Base-by-base conservation (phyloP, 1,140 invertebrate species). In the Chlorops oryzae region DNA sequence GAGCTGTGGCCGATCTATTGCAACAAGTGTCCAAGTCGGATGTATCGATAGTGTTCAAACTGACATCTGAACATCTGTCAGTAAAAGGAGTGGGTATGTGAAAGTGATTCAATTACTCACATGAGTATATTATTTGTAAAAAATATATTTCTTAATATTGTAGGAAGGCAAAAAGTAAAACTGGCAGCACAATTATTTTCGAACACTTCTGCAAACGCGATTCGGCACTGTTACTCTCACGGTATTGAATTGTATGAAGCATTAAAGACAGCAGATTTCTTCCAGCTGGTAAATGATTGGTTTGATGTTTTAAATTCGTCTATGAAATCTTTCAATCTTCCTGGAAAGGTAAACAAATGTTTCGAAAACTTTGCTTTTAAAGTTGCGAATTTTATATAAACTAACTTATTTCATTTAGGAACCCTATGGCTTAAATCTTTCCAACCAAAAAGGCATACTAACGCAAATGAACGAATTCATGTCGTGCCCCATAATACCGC, bases 241-340 rank as follows among this genome's bases (percentile, higher is more conserved):
- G 35, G 46, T 2, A 1, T 40, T 3, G 37, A 48, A 1, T 4
- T 48, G 22, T 32, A 40, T 7, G 32, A 40, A 15, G n/a, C 37
- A 13, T 15, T 37, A 2, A 20, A 40, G 5, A 48, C 38, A 2
- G 24, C 37, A 2, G 47, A 42, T 50, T n/a, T n/a, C n/a, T n/a
- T n/a, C n/a, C 3, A 42, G 17, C 22, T 42, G 3, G 39, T 42
- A 1, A 50, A 50, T 22, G 39, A 34, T 5, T 42, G 27, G 39
- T 42, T 42, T 15, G 48, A 50, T 37, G 27, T 50, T 4, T 23
- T 34, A 3, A 50, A 50, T 43, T n/a, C n/a, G n/a, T n/a, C n/a
- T n/a, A n/a, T n/a, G n/a, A n/a, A n/a, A n/a, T n/a, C n/a, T n/a
- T n/a, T n/a, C n/a, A n/a, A n/a, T n/a, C n/a, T n/a, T n/a, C n/a